These are phyloP conservation scores for Motacilla tschutschensis DNA, from an alignment of 2,113 vertebrate genomes.

Conservation along the genomic window DNA sequence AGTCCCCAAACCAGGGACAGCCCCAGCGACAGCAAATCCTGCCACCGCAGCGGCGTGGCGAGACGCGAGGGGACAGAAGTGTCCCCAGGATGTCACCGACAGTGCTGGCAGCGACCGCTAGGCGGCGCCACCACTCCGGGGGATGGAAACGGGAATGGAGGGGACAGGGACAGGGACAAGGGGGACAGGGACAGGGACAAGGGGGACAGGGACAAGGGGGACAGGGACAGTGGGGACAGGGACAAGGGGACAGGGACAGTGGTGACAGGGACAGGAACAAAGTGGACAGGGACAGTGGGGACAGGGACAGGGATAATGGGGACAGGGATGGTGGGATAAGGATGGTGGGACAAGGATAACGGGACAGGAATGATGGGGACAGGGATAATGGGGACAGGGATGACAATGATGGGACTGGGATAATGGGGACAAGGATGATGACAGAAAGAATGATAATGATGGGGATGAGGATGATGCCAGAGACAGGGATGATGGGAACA, in stretches of 20 bases:
- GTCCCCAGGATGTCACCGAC: neutral
- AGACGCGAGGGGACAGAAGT: neutral
- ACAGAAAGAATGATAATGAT: too few relatives aligned
- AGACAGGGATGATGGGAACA: too few relatives aligned
- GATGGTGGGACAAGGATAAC: too few relatives aligned
- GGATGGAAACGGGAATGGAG: too few relatives aligned
- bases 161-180: accelerated
- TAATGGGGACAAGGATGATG: too few relatives aligned
- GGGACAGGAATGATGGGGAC: accelerated
- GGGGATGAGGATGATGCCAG: too few relatives aligned
- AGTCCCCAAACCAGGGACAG: neutral
- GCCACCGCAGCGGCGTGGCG: accelerated
- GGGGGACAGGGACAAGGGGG: accelerated
- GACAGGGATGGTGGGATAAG: neutral
- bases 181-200: neutral
- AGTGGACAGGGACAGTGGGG: too few relatives aligned
- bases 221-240: accelerated
- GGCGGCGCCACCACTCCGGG: neutral
- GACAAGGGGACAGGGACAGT: accelerated
- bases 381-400: accelerated
- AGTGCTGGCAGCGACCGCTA: neutral
- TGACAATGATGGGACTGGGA: too few relatives aligned
- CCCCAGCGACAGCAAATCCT: neutral
- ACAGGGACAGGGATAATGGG: accelerated
- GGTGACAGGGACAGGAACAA: too few relatives aligned